A percentile compares a stretch with the other conserved stretches of the same genome.
Conservation (phyloP, 2,888 invertebrate genomes). For the Perithous albicinctus region DNA sequence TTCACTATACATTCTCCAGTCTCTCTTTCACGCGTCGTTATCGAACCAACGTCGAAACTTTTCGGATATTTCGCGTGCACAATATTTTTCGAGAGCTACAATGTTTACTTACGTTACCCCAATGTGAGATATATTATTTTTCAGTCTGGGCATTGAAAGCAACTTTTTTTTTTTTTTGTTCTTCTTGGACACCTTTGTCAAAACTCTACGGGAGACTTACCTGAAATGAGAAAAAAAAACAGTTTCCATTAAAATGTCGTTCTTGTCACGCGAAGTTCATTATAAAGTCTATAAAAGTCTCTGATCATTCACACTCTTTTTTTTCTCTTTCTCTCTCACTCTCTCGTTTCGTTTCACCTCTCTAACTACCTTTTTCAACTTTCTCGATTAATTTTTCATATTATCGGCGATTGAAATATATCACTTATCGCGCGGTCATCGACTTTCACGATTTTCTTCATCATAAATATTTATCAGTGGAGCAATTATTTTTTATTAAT, state of each 20-base stretch:
- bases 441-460: conserved; percentile 41
- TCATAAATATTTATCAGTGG: conserved; percentile 53
- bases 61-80: conserved; percentile 38
- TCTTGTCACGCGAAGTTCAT: conserved; percentile 54
- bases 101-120: conserved; percentile 35
- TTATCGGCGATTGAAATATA: conserved; percentile 58
- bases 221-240: conserved; percentile 54
- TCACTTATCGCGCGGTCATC: conserved; percentile 53
- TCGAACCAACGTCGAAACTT: conserved; percentile 12
- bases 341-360: conserved; percentile 20
- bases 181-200: conserved; percentile 18
- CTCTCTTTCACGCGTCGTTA: conserved; percentile 41
- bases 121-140: conserved; percentile 45
- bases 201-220: conserved; percentile 57
- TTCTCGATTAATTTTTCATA: conserved; percentile 55
- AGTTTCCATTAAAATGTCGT: conserved; percentile 60
- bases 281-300: conserved; percentile 63
- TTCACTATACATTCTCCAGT: conserved; percentile 16
- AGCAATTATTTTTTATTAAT: neutral
- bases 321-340: conserved; percentile 16
- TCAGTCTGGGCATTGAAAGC: neutral
- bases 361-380: conserved; percentile 6
- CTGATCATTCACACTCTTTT: conserved; percentile 55
- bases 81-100: conserved; percentile 16
- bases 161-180: conserved; percentile 8